Percentiles rank a stretch among this genome's conserved stretches.
These are phyloP conservation scores for Microplitis deprimator DNA, from an alignment of 2,888 invertebrate species.

Conservation along the genomic window DNA sequence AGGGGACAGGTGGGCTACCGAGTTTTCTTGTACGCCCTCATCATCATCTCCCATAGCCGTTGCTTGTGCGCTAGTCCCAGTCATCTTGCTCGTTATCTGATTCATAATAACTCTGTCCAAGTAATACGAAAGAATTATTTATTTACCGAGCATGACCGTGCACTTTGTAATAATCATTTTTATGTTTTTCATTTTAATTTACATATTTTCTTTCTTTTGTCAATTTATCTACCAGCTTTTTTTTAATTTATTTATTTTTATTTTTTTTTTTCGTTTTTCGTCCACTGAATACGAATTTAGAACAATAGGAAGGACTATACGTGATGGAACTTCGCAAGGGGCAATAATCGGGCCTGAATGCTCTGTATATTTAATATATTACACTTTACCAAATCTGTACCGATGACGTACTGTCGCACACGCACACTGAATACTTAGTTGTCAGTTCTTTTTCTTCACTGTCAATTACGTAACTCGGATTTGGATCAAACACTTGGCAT, in stretches of 20 bases:
- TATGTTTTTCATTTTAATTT: constrained; percentile 42
- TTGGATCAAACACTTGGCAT: neutral
- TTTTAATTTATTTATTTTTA: constrained; percentile 7
- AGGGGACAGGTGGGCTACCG: constrained; percentile 59
- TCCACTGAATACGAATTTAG: constrained; percentile 25
- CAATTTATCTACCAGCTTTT: constrained; percentile 15
- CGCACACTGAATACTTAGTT: neutral
- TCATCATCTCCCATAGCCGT: constrained; percentile 23
- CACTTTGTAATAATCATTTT: constrained; percentile 35
- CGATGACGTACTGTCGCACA: neutral
- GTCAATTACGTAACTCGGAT: constrained; percentile 2
- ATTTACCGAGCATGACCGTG: constrained; percentile 47
- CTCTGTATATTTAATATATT: constrained; percentile 16
- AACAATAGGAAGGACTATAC: constrained; percentile 26
- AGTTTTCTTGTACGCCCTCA: constrained; percentile 51
- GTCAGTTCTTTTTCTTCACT: neutral
- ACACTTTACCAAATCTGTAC: constrained; percentile 28
- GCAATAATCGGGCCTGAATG: constrained; percentile 37
- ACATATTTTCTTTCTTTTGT: constrained; percentile 15
- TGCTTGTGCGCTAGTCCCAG: constrained; percentile 13
- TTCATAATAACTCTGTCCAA: constrained; percentile 59
- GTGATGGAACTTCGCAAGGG: constrained; percentile 34
- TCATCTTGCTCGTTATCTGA: constrained; percentile 55
- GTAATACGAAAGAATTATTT: constrained; percentile 44
- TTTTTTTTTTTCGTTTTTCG: constrained; percentile 34